Evolutionary conservation across 2,888 invertebrate species (phyloP).

Genomic region (Nymphalis urticae): DNA sequence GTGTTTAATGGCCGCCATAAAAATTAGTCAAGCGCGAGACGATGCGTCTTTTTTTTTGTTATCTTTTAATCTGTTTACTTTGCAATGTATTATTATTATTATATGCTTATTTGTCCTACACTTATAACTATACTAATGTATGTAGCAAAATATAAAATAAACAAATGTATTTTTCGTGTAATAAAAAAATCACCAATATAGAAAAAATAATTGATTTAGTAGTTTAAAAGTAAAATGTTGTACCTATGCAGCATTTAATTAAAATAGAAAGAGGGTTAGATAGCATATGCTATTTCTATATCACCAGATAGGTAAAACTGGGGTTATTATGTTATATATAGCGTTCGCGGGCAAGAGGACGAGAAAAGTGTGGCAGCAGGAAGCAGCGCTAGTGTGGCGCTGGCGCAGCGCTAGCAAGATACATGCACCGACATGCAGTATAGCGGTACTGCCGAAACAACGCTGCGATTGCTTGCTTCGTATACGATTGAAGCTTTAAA

Average conservation of each 20-base stretch:
- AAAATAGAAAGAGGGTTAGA: too few relatives aligned
- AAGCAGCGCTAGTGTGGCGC: conserved; percentile 55
- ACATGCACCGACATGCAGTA: conserved; percentile 67
- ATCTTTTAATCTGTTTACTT: conserved; percentile 1
- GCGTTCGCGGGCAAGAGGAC: conserved; percentile 35
- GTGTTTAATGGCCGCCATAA: conserved; percentile 70
- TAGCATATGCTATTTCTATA: neutral
- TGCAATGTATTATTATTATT: neutral
- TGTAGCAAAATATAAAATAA: too few relatives aligned
- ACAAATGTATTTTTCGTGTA: too few relatives aligned
- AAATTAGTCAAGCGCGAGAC: conserved; percentile 43
- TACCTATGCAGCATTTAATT: too few relatives aligned
- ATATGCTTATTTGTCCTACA: neutral
- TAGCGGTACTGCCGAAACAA: conserved; percentile 53
- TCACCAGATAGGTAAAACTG: conserved; percentile 39
- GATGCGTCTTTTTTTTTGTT: conserved; percentile 10
- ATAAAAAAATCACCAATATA: too few relatives aligned
- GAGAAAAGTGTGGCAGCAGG: conserved; percentile 35
- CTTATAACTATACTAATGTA: too few relatives aligned
- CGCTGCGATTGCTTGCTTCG: conserved; percentile 64
- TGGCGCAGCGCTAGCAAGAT: conserved; percentile 52
- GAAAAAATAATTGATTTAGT: too few relatives aligned
- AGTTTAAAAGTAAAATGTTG: too few relatives aligned
- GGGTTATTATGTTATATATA: conserved; percentile 52
- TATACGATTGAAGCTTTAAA: conserved; percentile 35